Conservation (phyloP, 2,888 invertebrate genomes). For the Euplagia quadripunctaria region DNA sequence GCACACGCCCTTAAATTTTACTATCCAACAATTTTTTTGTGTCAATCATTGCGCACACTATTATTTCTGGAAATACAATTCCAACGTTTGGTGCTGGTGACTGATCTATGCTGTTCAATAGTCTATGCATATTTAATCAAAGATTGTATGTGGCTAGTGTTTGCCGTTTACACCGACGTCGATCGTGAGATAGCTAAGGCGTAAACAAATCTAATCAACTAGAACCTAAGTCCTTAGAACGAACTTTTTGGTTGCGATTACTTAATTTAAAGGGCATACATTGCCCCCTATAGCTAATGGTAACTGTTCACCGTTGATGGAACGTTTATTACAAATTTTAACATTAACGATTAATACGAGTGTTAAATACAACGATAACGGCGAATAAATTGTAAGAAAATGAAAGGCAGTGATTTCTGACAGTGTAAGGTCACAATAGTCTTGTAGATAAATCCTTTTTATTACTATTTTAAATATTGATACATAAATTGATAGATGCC, state of each 20-base stretch:
- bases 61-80: neutral
- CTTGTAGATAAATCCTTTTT: slow-evolving; percentile 44
- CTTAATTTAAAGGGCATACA: slow-evolving; percentile 78
- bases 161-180: slow-evolving; percentile 53
- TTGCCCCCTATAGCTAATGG: slow-evolving; percentile 80
- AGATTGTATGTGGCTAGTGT: slow-evolving; percentile 37
- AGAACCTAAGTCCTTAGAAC: slow-evolving; percentile 86
- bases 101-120: slow-evolving; percentile 19
- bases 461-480: slow-evolving; percentile 18
- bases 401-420: slow-evolving; percentile 77
- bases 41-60: slow-evolving; percentile 17
- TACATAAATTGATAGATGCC: neutral
- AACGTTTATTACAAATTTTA: slow-evolving; percentile 82
- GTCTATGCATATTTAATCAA: slow-evolving; percentile 30
- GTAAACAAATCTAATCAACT: slow-evolving; percentile 71
- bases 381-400: slow-evolving; percentile 70
- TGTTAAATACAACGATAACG: slow-evolving; percentile 72
- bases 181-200: slow-evolving; percentile 60
- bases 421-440: slow-evolving; percentile 70
- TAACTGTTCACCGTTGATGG: slow-evolving; percentile 87
- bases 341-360: slow-evolving; percentile 79
- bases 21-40: neutral
- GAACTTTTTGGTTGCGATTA: slow-evolving; percentile 87
- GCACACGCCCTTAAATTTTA: neutral
- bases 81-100: neutral